Conservation (phyloP, 2,797 vertebrate genomes). For the Sebastolobus alascanus region DNA sequence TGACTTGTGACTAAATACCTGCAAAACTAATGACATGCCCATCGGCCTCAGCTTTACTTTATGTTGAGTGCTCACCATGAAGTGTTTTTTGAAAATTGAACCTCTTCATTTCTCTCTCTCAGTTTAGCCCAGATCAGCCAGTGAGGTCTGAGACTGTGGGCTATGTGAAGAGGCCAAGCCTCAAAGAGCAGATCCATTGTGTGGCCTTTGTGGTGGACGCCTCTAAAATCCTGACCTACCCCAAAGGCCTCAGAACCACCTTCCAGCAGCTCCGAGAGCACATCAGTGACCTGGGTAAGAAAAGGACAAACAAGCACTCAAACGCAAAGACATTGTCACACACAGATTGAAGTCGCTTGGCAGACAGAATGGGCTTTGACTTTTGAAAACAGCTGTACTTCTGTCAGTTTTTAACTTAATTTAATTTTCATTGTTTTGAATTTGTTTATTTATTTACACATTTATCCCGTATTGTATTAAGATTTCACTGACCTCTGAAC, state of each 20-base stretch:
- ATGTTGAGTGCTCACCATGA: background rate
- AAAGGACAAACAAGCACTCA: background rate
- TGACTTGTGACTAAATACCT: background rate
- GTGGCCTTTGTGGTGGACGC: slow-evolving; percentile 82
- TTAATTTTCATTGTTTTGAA: background rate
- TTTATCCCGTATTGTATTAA: background rate
- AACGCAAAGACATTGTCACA: background rate
- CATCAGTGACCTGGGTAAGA: slow-evolving; percentile 82
- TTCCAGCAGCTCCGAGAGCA: slow-evolving; percentile 78
- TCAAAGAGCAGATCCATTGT: slow-evolving; percentile 79
- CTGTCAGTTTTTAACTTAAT: background rate
- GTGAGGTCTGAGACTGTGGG: slow-evolving; percentile 69
- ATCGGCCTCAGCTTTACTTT: background rate
- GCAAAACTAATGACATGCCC: background rate
- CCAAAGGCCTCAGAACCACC: slow-evolving; percentile 55
- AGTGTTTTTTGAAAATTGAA: background rate
- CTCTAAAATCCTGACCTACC: slow-evolving; percentile 61
- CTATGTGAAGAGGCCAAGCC: slow-evolving; percentile 69
- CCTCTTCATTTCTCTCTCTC: background rate
- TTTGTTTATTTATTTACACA: background rate
- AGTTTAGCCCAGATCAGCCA: slow-evolving; percentile 79
- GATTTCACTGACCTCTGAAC: background rate
- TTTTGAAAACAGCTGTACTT: background rate
- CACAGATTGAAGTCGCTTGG: background rate
- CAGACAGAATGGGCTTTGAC: background rate